These are phyloP conservation scores for Conomelus anceps DNA, from an alignment of 2,888 invertebrate species.

Conservation along the genomic window DNA sequence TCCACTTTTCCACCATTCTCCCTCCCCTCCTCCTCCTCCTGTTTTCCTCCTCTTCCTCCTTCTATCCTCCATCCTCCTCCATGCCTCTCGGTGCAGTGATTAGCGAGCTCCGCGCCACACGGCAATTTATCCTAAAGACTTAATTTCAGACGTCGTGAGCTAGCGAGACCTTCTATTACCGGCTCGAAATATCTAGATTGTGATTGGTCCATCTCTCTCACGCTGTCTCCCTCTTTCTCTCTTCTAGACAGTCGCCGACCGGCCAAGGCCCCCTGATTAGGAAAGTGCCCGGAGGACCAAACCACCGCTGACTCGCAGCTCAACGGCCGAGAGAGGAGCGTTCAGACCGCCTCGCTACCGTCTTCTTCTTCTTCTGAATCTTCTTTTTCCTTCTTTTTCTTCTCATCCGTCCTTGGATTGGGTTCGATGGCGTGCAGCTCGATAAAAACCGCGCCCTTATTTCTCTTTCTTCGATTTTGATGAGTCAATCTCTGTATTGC, in stretches of 20 bases:
- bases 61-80: background rate
- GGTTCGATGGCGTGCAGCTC: background rate
- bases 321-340: background rate
- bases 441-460: background rate
- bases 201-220: background rate
- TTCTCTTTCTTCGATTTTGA: background rate
- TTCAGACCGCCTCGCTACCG: background rate
- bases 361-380: too few species aligned
- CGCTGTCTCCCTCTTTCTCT: background rate
- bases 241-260: background rate
- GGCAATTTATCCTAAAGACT: background rate
- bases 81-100: conserved; percentile 36
- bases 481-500: background rate
- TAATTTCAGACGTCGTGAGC: background rate
- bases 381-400: conserved; percentile 14
- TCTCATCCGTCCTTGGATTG: background rate
- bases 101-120: conserved; percentile 3
- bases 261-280: background rate
- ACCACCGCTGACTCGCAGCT: too few species aligned
- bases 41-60: too few species aligned
- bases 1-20: background rate
- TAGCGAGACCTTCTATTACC: background rate
- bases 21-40: background rate
- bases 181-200: background rate
- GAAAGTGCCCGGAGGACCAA: background rate